These are phyloP conservation scores for Grallaria varia DNA, from an alignment of 2,113 vertebrate genomes.

Conservation along the genomic window DNA sequence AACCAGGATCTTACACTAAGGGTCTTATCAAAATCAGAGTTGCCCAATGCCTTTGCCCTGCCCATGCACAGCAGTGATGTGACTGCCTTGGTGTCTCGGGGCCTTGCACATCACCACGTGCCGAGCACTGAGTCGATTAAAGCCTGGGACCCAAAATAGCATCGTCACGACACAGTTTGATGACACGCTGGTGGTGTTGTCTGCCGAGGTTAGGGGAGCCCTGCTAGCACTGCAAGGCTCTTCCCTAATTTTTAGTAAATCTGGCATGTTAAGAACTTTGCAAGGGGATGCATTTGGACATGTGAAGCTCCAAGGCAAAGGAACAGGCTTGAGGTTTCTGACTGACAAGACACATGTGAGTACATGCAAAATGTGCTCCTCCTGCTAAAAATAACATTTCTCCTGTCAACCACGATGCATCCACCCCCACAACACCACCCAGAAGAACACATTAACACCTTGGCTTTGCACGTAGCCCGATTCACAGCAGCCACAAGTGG, in stretches of 20 bases:
- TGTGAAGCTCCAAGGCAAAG: constrained; percentile 54
- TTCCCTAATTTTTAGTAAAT: constrained; percentile 11
- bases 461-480: constrained; percentile 65
- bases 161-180: neutral
- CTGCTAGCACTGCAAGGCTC: neutral
- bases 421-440: constrained; percentile 68
- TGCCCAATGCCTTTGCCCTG: neutral
- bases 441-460: constrained; percentile 69
- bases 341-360: constrained; percentile 70
- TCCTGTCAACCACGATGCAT: constrained; percentile 60
- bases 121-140: neutral
- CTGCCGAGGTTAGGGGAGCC: neutral
- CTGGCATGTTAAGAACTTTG: neutral
- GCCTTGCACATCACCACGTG: neutral
- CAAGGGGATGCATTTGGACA: constrained; percentile 44
- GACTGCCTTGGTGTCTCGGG: neutral
- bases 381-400: constrained; percentile 69
- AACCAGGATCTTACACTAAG: neutral
- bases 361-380: constrained; percentile 68
- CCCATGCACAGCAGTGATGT: rapidly evolving
- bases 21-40: neutral
- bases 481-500: constrained; percentile 71
- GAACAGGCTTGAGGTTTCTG: constrained; percentile 60
- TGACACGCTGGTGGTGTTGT: neutral
- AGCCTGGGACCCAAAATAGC: neutral